Evolutionary conservation across 2,888 invertebrate genomes (phyloP), one percentile per base, ranked within the genome.

Genomic region (Sinhomidia bicolor): DNA sequence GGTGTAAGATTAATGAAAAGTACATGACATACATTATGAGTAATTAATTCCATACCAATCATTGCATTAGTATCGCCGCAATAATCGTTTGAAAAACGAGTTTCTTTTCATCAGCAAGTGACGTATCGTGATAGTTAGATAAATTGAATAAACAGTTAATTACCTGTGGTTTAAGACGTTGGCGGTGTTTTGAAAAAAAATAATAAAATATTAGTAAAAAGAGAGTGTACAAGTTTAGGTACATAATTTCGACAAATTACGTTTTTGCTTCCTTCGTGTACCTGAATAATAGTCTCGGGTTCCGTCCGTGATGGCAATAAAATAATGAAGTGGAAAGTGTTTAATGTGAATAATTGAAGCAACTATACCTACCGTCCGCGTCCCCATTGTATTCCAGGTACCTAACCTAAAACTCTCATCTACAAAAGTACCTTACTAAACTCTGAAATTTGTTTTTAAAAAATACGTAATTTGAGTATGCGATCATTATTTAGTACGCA

Each of bases 301-400:
- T n/a, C n/a, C n/a, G n/a, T n/a, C n/a, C n/a, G n/a, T n/a, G n/a
- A n/a, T n/a, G n/a, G 29, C 5, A 26, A 65, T 7, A 82, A 41
- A 68, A 51, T 32, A 82, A 82, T 68, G 65, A 82, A 54, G 44
- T 82, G 82, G 82, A 82, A 82, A 82, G 68, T 81, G 26, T 17
- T 32, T 36, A 81, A 29, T 65, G 12, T 71, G 44, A 41, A 36
- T 60, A 82, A 82, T 54, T 51, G 54, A 82, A 82, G 68, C 68
- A 51, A 36, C 51, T 20, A 68, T 32, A 65, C 20, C 9, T n/a
- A n/a, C n/a, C n/a, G n/a, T n/a, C n/a, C n/a, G n/a, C n/a, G n/a
- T n/a, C 12, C 17, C 41, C 20, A 41, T 71, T 71, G 71, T 71
- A 71, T 12, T 71, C 71, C 71, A 71, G 71, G 71, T 71, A 71